phyloP scores from a whole-genome alignment of 2,888 invertebrate genomes.

The Cryptocephalus moraei region DNA sequence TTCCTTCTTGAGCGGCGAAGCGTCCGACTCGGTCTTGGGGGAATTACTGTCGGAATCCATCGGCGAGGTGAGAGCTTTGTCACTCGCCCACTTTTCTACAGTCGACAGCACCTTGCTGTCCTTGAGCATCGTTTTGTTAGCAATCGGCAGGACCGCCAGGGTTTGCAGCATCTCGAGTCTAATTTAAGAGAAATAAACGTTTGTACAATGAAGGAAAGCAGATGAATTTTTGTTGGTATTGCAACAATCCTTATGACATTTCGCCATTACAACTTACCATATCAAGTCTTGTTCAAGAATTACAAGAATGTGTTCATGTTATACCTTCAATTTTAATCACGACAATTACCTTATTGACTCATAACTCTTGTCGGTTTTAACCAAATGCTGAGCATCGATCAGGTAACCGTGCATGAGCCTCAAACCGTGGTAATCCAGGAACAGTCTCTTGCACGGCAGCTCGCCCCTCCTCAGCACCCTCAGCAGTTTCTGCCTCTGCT shows the following conservation, averaged over 20 bases:
- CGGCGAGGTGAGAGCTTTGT: constrained; percentile 32
- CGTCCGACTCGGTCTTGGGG: constrained; percentile 21
- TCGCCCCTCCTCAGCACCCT: constrained; percentile 70
- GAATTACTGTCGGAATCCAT: constrained; percentile 36
- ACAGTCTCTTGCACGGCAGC: constrained; percentile 72
- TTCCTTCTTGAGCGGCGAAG: constrained; percentile 3
- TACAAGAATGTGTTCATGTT: constrained; percentile 1
- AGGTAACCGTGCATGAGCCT: constrained; percentile 89
- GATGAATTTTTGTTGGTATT: not conserved
- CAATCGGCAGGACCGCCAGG: constrained; percentile 77
- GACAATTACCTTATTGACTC: constrained; percentile 24
- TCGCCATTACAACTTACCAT: too few relatives aligned
- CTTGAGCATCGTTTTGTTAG: constrained; percentile 84
- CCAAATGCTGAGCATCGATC: constrained; percentile 52
- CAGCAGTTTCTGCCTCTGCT: constrained; percentile 66
- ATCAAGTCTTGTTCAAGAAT: too few relatives aligned
- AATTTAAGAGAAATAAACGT: constrained; percentile 5
- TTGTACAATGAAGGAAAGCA: too few relatives aligned
- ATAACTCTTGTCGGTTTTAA: constrained; percentile 27
- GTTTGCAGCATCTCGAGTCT: constrained; percentile 71
- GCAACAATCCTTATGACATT: too few relatives aligned
- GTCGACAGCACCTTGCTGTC: constrained; percentile 83
- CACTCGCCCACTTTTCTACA: constrained; percentile 72
- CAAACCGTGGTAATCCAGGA: constrained; percentile 89
- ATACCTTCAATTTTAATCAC: too few relatives aligned